Evolutionary conservation across 2,888 invertebrate species (phyloP), one percentile per base, ranked within the genome.

Genomic region (Acleris emargana): DNA sequence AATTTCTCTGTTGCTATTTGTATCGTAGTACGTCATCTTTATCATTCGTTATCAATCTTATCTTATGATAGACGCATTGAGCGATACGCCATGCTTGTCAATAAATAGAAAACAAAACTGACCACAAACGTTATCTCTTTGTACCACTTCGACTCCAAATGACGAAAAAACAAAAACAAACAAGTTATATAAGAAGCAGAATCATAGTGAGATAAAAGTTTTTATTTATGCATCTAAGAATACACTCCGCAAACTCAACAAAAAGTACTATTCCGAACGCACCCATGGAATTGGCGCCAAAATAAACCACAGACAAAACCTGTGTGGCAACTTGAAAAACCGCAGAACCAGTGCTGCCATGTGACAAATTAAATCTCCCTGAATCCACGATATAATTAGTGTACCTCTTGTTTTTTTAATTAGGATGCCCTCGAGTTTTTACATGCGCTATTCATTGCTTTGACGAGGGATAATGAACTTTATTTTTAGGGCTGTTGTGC

Each of bases 281-380:
- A 18, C 9, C 49, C 9, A 11, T 13, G 1, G 20, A 49, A 49
- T 20, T 45, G 45, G 25, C 57, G 25, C 22, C 25, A 45, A 45
- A 13, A 13, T 4, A 38, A 38, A 43, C 20, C 49, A 49, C 11
- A 11, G 9, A 18, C 11, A n/a, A 17, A 11, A 17, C 22, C 11
- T 50, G 58, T 51, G 50, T 59, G 13, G 58, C 58, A 32, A 58
- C 25, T 20, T 18, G 7, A 58, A 59, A 32, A 18, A 11, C 17
- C 6, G 11, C 32, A 32, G 49, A 38, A 38, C 28, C 55, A 18
- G 58, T 51, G 58, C 49, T 59, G 58, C 50, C 58, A 50, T 42
- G 58, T 42, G 58, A 50, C 58, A 59, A 59, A 51, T 59, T 42
- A 42, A 50, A 59, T 50, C 20, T 49, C 38, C 42, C 58, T 49